phyloP scores from a whole-genome alignment of 2,797 vertebrate genomes.

The Gobionotothen gibberifrons region DNA sequence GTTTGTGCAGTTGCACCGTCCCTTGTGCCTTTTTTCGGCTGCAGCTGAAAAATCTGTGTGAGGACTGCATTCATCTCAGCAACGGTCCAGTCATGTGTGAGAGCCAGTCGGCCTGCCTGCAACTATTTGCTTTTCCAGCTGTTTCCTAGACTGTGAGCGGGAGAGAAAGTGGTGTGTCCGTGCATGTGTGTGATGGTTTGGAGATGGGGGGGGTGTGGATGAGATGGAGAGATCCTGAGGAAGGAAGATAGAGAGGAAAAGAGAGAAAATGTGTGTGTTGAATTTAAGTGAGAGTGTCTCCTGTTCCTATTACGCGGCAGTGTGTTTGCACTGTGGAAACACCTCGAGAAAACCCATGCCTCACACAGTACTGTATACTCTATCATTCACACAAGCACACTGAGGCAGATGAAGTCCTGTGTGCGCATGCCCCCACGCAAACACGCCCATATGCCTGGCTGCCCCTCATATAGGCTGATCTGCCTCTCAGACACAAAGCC shows the following conservation, averaged over 20 bases:
- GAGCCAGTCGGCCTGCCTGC: constrained; percentile 66
- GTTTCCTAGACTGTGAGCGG: constrained; percentile 73
- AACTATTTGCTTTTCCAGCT: constrained; percentile 84
- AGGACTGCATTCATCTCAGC: constrained; percentile 76
- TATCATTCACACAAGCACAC: not conserved
- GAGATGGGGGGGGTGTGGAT: constrained; percentile 32
- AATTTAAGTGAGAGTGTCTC: constrained; percentile 51
- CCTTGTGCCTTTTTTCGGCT: constrained; percentile 58
- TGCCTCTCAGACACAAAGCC: constrained; percentile 78
- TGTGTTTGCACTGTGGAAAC: constrained; percentile 66
- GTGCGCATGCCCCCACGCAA: constrained; percentile 64
- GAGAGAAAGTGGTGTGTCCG: constrained; percentile 55
- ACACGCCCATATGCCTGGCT: constrained; percentile 70
- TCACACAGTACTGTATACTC: constrained; percentile 19
- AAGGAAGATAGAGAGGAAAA: constrained; percentile 61
- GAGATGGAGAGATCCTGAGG: constrained; percentile 56
- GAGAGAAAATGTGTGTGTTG: constrained; percentile 34
- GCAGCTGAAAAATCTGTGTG: constrained; percentile 71
- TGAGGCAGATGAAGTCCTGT: constrained; percentile 30
- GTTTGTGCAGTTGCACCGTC: constrained; percentile 63
- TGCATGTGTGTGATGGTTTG: constrained; percentile 43
- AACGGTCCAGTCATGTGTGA: constrained; percentile 73
- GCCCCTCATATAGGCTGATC: constrained; percentile 72
- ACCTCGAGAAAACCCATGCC: constrained; percentile 40
- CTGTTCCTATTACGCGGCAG: constrained; percentile 41